Evolutionary conservation across 2,888 invertebrate genomes (phyloP), one percentile per base, ranked within the genome.

Genomic region (Synergus umbraculus): DNA sequence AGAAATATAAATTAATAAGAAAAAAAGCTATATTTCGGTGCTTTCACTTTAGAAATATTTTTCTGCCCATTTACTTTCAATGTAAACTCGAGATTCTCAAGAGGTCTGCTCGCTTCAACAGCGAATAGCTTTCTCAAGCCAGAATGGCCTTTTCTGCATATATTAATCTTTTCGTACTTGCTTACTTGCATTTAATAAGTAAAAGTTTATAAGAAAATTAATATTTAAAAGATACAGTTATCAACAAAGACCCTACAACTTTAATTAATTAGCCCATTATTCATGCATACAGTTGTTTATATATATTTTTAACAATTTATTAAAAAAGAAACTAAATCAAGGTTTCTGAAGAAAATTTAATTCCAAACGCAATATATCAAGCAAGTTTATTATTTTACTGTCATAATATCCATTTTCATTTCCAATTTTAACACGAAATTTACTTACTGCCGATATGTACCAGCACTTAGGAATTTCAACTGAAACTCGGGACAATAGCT

Each of bases 381-480:
- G 54, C n/a, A 15, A 58, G 9, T 18, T 18, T 10, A 58, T 58
- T 18, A 58, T 4, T 58, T 1, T 2, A 18, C 15, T 58, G 18
- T 2, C 10, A 10, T 58, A 1, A 58, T 58, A 9, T 10, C 18
- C 9, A 58, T 58, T 58, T 54, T 58, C 58, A 18, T 58, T 58
- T 9, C 13, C 29, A 29, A 13, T 13, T 29, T 63, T 5, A 63
- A 12, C 5, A 12, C 0, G 4, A 66, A 66, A 10, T 73, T 69
- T 73, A 15, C 15, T 73, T 10, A 18, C 58, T 58, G n/a, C n/a
- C 54, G 58, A 9, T 18, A 18, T 58, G 58, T 18, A 10, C 46
- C n/a, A 73, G 69, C 54, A 73, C 69, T 73, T 49, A 54, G 54
- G 2, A 73, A 73, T 54, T 73, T 73, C 37, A 49, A 54, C 69